A percentile compares a stretch with the other conserved stretches of the same genome.
Conservation (phyloP, 2,113 vertebrate species). For the Dolichotis patagonum region DNA sequence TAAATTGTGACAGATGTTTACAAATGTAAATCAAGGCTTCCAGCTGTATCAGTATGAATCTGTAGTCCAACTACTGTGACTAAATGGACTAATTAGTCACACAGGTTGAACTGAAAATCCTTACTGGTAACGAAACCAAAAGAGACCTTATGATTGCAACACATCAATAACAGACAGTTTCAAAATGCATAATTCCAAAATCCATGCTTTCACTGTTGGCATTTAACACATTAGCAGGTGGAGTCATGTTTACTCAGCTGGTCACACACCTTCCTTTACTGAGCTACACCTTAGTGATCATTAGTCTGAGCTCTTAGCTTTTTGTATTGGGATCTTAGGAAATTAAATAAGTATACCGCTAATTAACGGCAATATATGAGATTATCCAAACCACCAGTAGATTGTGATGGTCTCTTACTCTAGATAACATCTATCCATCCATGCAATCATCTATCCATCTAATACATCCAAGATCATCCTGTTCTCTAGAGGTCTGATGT, state of each 20-base stretch:
- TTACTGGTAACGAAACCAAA: constrained; percentile 43
- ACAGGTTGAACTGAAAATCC: constrained; percentile 58
- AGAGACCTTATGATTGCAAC: constrained; percentile 19
- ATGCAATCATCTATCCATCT: not conserved
- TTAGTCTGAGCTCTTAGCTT: not conserved
- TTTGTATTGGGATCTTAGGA: not conserved
- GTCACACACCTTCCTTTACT: not conserved
- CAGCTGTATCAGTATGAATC: constrained; percentile 7
- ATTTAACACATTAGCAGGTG: not conserved
- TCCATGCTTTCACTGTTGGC: not conserved
- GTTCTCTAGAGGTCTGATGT: not conserved
- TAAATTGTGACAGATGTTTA: constrained; percentile 59
- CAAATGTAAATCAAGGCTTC: constrained; percentile 35
- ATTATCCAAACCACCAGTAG: not conserved
- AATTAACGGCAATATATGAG: not conserved
- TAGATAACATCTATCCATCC: not conserved
- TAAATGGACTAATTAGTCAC: constrained; percentile 59
- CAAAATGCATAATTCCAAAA: not conserved
- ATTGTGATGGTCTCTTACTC: not conserved
- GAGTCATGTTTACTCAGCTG: not conserved
- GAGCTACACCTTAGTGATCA: not conserved
- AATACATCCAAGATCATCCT: not conserved
- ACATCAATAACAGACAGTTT: not conserved
- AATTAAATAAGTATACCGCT: not conserved
- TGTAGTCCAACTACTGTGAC: not conserved